Percentiles rank a stretch among this genome's conserved stretches.
Conservation (phyloP, 2,888 invertebrate genomes). For the Eucera pruinosa region DNA sequence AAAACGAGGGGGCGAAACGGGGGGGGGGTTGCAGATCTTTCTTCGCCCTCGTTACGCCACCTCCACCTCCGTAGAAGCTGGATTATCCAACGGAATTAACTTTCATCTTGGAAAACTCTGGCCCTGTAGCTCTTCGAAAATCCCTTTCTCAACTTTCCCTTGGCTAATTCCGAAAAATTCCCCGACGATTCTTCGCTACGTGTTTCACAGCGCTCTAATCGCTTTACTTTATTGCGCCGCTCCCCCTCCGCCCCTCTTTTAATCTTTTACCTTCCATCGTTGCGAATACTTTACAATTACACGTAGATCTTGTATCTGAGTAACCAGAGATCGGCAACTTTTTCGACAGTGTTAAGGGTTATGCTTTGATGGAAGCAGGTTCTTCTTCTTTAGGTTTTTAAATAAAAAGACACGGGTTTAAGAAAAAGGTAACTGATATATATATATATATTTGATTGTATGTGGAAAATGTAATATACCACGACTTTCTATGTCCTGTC, state of each 20-base stretch:
- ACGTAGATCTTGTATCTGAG: too few relatives aligned
- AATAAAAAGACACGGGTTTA: too few relatives aligned
- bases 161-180: slow-evolving; percentile 51
- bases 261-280: background rate
- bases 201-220: background rate
- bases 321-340: too few relatives aligned
- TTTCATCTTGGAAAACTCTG: slow-evolving; percentile 52
- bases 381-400: too few relatives aligned
- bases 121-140: slow-evolving; percentile 38
- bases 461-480: too few relatives aligned
- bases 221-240: background rate
- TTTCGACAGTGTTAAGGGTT: too few relatives aligned
- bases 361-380: too few relatives aligned
- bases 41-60: slow-evolving; percentile 48
- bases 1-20: slow-evolving; percentile 46
- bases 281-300: too few relatives aligned
- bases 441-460: too few relatives aligned
- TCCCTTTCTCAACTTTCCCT: slow-evolving; percentile 34
- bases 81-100: slow-evolving; percentile 68
- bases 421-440: too few relatives aligned
- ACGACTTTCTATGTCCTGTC: too few relatives aligned
- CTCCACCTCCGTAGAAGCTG: slow-evolving; percentile 31
- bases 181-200: background rate
- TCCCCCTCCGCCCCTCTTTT: too few relatives aligned
- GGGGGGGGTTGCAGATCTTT: slow-evolving; percentile 45